These are phyloP conservation scores for Xestia xanthographa DNA, from an alignment of 2,888 invertebrate genomes.

Conservation along the genomic window DNA sequence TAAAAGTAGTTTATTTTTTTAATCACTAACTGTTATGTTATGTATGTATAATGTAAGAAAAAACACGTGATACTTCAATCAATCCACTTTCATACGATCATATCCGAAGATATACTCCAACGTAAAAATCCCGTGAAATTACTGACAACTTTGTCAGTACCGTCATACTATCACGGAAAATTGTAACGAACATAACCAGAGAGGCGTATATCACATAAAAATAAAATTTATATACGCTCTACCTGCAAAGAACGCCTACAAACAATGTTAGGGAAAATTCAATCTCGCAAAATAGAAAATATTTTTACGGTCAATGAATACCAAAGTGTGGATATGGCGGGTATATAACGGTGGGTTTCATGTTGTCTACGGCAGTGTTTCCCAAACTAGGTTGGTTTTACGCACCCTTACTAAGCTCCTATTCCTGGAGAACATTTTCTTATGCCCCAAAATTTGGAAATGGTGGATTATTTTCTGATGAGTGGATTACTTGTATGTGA, in stretches of 20 bases:
- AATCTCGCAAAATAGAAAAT: slow-evolving; percentile 89
- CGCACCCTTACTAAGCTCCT: slow-evolving; percentile 39
- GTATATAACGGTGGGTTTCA: slow-evolving; percentile 74
- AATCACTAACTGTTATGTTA: too few species aligned
- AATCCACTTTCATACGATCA: neutral
- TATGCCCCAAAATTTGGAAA: slow-evolving; percentile 23
- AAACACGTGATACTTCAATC: neutral
- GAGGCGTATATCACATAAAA: slow-evolving; percentile 75
- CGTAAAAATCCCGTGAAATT: slow-evolving; percentile 43
- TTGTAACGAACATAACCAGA: slow-evolving; percentile 70
- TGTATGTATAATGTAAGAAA: too few species aligned
- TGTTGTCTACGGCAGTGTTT: slow-evolving; percentile 72
- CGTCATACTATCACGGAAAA: slow-evolving; percentile 67
- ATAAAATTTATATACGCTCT: slow-evolving; percentile 78
- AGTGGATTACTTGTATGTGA: slow-evolving; percentile 18
- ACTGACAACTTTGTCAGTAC: slow-evolving; percentile 66
- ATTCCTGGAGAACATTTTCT: slow-evolving; percentile 44
- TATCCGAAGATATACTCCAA: slow-evolving; percentile 14
- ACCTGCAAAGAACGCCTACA: slow-evolving; percentile 83
- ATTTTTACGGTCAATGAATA: slow-evolving; percentile 89
- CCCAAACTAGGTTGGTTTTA: slow-evolving; percentile 60
- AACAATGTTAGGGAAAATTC: slow-evolving; percentile 88
- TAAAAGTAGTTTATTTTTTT: too few species aligned
- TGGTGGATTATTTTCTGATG: slow-evolving; percentile 50
- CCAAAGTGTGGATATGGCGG: slow-evolving; percentile 83